A percentile compares a stretch with the other conserved stretches of the same genome.
Conservation (phyloP, 2,113 vertebrate genomes). For the Protobothrops flavoviridis region DNA sequence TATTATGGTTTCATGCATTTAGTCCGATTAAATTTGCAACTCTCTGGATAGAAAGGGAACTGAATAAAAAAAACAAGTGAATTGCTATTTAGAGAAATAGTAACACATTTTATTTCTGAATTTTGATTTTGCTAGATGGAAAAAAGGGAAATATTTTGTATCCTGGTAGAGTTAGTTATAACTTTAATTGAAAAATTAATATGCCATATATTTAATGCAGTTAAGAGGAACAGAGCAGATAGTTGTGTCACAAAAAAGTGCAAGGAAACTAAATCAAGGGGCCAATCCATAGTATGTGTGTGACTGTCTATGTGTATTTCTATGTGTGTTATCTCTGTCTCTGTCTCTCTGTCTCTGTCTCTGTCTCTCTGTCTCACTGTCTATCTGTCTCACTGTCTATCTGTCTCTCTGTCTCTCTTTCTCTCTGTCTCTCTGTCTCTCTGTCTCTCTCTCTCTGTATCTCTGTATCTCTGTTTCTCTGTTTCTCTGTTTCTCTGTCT, state of each 20-base stretch:
- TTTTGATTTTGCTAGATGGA: background rate
- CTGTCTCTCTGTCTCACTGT: too few species aligned
- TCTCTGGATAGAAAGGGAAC: background rate
- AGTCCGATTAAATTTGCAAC: background rate
- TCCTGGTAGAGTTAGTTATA: background rate
- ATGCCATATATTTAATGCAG: background rate
- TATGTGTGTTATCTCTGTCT: background rate
- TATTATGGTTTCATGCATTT: background rate
- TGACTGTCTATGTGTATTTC: background rate
- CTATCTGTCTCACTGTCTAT: too few species aligned
- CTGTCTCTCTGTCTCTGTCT: background rate
- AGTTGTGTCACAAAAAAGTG: background rate
- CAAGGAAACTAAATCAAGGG: background rate
- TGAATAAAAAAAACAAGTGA: background rate
- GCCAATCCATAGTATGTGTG: background rate
- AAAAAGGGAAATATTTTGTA: background rate
- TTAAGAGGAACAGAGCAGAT: background rate
- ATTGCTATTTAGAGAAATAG: background rate
- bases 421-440: rapidly evolving
- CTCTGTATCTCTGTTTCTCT: too few species aligned
- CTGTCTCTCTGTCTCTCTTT: background rate
- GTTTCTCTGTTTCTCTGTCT: too few species aligned
- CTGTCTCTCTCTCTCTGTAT: too few species aligned
- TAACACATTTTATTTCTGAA: background rate
- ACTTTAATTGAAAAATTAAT: background rate